phyloP scores from a whole-genome alignment of 2,888 invertebrate species.

The Lasius platythorax region DNA sequence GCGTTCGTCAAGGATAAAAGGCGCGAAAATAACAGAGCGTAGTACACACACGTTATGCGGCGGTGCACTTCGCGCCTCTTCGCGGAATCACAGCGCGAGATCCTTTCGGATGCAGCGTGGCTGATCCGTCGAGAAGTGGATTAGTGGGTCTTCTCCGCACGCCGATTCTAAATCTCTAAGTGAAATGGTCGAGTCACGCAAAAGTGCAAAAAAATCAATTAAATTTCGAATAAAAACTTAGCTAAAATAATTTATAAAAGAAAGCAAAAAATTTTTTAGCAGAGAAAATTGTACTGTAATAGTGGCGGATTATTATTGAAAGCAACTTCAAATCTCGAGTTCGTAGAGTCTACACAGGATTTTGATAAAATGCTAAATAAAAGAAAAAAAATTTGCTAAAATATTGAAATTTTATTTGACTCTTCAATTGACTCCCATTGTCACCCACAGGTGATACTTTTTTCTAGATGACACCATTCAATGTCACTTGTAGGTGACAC shows the following conservation, averaged over 20 bases:
- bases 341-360: background rate
- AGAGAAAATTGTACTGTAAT: background rate
- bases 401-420: background rate
- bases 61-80: constrained; percentile 38
- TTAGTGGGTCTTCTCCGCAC: constrained; percentile 14
- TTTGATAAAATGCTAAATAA: background rate
- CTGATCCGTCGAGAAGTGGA: constrained; percentile 27
- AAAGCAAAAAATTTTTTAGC: background rate
- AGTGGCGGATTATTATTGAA: background rate
- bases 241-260: background rate
- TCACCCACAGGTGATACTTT: no score
- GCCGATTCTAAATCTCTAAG: background rate
- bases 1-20: constrained; percentile 57
- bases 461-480: no score
- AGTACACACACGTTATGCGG: constrained; percentile 20
- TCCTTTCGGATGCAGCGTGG: background rate
- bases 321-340: background rate
- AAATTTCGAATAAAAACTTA: background rate
- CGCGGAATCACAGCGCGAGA: background rate
- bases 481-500: no score
- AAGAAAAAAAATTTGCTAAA: background rate
- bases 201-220: background rate
- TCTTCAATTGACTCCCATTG: no score
- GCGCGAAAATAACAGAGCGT: constrained; percentile 68
- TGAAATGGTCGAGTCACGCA: background rate